These are phyloP conservation scores for Panthera tigris DNA, from an alignment of 2,113 vertebrate species.

Conservation along the genomic window DNA sequence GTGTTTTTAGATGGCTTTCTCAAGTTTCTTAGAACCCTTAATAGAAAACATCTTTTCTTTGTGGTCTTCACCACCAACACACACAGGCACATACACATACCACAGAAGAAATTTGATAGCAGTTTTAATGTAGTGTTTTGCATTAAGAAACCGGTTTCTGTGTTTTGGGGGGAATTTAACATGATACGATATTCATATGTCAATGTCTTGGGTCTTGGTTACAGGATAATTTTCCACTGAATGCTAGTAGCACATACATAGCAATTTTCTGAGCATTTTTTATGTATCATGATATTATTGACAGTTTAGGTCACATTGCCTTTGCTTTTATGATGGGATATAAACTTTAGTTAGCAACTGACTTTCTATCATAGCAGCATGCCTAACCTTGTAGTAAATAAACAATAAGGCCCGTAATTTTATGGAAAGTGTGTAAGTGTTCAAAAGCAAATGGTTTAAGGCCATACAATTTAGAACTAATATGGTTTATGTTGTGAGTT, in stretches of 20 bases:
- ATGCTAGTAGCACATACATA: conserved; percentile 45
- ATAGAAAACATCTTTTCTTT: background rate
- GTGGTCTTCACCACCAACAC: background rate
- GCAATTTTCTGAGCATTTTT: conserved; percentile 74
- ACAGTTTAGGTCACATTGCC: conserved; percentile 80
- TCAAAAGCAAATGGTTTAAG: conserved; percentile 53
- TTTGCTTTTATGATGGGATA: conserved; percentile 86
- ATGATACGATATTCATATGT: conserved; percentile 38
- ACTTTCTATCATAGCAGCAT: conserved; percentile 91
- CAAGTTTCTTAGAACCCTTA: conserved; percentile 6
- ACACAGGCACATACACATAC: background rate
- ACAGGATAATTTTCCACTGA: conserved; percentile 60
- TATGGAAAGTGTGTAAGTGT: conserved; percentile 74
- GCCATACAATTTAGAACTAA: background rate
- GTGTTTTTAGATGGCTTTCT: conserved; percentile 31
- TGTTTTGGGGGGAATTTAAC: background rate
- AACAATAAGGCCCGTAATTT: conserved; percentile 90
- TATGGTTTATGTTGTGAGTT: conserved; percentile 8
- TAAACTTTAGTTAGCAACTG: conserved; percentile 88
- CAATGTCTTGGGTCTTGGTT: background rate
- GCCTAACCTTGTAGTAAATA: conserved; percentile 95
- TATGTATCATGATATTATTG: conserved; percentile 79
- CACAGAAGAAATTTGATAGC: background rate
- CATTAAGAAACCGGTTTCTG: background rate
- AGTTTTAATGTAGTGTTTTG: conserved; percentile 30